These are phyloP conservation scores for Hesperia comma DNA, from an alignment of 2,888 invertebrate species.

Conservation along the genomic window DNA sequence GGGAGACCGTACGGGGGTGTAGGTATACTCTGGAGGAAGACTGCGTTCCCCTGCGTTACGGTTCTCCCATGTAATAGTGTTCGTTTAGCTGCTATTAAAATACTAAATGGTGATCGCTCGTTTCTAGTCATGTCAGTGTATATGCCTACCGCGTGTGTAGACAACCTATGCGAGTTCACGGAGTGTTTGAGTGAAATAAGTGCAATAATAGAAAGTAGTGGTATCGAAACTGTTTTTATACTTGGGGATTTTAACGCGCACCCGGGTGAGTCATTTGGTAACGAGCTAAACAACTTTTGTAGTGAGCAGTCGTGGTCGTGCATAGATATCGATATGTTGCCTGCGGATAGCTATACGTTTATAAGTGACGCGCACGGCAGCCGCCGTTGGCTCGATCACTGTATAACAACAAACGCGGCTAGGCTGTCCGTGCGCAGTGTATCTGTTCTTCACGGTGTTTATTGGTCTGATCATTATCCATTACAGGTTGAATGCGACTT, in stretches of 20 bases:
- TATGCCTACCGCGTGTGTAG: slow-evolving; percentile 9
- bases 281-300: slow-evolving; percentile 29
- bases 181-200: slow-evolving; percentile 33
- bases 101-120: neutral
- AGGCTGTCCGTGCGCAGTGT: neutral
- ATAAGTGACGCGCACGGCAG: slow-evolving; percentile 7
- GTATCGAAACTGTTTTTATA: slow-evolving; percentile 25
- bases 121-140: slow-evolving; percentile 12
- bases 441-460: neutral
- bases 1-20: slow-evolving; percentile 35
- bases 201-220: slow-evolving; percentile 24
- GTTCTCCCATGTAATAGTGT: slow-evolving; percentile 13
- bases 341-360: neutral
- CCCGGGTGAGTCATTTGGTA: slow-evolving; percentile 22
- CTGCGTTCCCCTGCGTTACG: slow-evolving; percentile 7
- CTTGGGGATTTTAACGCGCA: slow-evolving; percentile 24
- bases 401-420: slow-evolving; percentile 7
- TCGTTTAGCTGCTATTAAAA: no score
- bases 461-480: slow-evolving; percentile 21
- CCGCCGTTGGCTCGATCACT: slow-evolving; percentile 10
- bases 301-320: slow-evolving; percentile 29
- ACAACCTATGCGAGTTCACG: slow-evolving; percentile 22
- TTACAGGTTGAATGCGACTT: slow-evolving; percentile 7
- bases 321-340: slow-evolving; percentile 12
- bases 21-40: slow-evolving; percentile 31